Base-by-base conservation (phyloP, 2,113 vertebrate species). In the Plotosus lineatus region DNA sequence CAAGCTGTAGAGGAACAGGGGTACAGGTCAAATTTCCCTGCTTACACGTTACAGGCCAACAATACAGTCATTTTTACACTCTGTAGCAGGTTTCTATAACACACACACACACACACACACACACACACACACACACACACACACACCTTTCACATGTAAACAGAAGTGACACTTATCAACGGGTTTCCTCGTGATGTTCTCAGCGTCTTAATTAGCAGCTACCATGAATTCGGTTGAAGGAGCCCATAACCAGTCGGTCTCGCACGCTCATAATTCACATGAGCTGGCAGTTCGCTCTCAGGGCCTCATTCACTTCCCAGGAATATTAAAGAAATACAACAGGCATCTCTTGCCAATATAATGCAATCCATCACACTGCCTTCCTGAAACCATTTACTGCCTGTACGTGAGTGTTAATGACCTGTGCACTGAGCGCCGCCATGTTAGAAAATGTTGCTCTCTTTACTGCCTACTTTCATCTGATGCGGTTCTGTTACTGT, bases 1-100 rank as follows among this genome's bases (percentile, higher is more conserved):
- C 91, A 97, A 93, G 92, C 96, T 97, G 91, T 68, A 85, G 84
- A 73, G 82, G 83, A 61, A 58, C 80, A 73, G 61, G 56, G 2
- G 61, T 28, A 31, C 15, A 6, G 56, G 68, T 60, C 2, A 46
- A 51, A 17, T 40, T 58, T 26, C 14, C 51, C 9, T 26, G 15
- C 33, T 42, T 12, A 42, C 5, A 58, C 9, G 51, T 58, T 50
- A 44, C 23, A 68, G 23, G 11, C 21, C n/a, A 42, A 66, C 40
- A 21, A 14, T 28, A 66, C 9, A 69, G 2, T 42, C 38, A 68
- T 42, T 48, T 71, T 28, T 28, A 28, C n/a, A 71, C 7, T 12
- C 68, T 71, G n/a, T 48, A 19, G 61, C 21, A 21, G 4, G 1
- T 65, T 33, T 63, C 60, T 21, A 15, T 6, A n/a, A 33, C 60